Evolutionary conservation across 1,140 invertebrate species (phyloP).

Genomic region (Drosophila miranda): DNA sequence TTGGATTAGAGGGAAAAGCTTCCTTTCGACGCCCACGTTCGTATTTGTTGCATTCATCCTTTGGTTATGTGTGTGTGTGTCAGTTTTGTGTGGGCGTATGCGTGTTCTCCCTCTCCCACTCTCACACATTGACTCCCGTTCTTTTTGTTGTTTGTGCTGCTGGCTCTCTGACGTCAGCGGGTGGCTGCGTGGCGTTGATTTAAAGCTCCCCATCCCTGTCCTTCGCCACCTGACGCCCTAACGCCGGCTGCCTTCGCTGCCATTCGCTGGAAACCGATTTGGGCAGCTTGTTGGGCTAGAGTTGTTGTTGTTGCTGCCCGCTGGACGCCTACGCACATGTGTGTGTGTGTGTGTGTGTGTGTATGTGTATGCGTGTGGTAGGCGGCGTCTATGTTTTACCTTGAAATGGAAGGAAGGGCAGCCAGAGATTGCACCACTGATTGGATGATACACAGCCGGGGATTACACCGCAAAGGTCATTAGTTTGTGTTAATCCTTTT

Average conservation of each 20-base stretch:
- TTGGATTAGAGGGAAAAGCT: constrained; percentile 17
- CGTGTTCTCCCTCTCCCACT: too few relatives aligned
- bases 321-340: constrained; percentile 58
- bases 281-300: constrained; percentile 23
- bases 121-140: not conserved
- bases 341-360: not conserved
- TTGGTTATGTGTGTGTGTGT: not conserved
- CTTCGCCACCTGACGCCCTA: too few relatives aligned
- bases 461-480: too few relatives aligned
- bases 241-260: constrained; percentile 46
- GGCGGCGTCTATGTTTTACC: constrained; percentile 61
- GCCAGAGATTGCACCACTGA: too few relatives aligned
- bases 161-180: constrained; percentile 54
- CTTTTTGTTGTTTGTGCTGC: constrained; percentile 1
- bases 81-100: not conserved
- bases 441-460: too few relatives aligned
- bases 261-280: constrained; percentile 65
- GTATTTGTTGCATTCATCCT: constrained; percentile 14
- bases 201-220: constrained; percentile 38
- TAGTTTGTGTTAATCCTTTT: too few relatives aligned
- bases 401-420: too few relatives aligned
- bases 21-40: constrained; percentile 46
- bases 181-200: constrained; percentile 43
- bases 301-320: constrained; percentile 26
- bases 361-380: constrained; percentile 3